phyloP scores from a whole-genome alignment of 2,797 vertebrate genomes.

The Rhinatrema bivittatum region DNA sequence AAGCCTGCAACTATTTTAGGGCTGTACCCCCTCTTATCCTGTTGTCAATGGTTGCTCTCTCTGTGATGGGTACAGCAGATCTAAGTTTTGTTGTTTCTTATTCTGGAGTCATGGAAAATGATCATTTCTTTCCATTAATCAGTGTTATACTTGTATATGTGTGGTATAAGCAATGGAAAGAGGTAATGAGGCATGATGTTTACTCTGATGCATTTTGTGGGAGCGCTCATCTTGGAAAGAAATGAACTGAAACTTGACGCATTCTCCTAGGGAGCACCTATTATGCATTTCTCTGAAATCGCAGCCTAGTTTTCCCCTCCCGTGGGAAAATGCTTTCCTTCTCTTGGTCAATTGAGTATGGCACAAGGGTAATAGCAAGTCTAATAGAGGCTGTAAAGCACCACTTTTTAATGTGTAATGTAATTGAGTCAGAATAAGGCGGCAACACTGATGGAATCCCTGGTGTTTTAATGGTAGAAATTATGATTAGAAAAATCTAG shows the following conservation, averaged over 20 bases:
- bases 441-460: slow-evolving; percentile 36
- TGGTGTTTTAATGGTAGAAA: slow-evolving; percentile 41
- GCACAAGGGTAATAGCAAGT: slow-evolving; percentile 39
- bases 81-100: slow-evolving; percentile 1
- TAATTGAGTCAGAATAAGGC: slow-evolving; percentile 47
- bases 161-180: slow-evolving; percentile 10
- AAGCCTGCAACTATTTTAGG: no score
- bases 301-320: slow-evolving; percentile 16
- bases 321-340: slow-evolving; percentile 2
- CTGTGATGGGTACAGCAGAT: no score
- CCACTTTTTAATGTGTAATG: slow-evolving; percentile 37
- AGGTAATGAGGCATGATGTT: slow-evolving; percentile 38
- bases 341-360: slow-evolving; percentile 34
- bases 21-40: no score
- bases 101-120: slow-evolving; percentile 14
- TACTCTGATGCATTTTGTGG: slow-evolving; percentile 27
- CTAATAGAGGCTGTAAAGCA: slow-evolving; percentile 43
- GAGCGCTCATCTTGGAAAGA: slow-evolving; percentile 31
- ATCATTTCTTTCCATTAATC: slow-evolving; percentile 38
- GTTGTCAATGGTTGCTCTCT: no score
- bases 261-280: slow-evolving; percentile 14
- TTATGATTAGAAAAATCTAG: slow-evolving; percentile 42
- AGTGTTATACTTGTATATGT: slow-evolving; percentile 17
- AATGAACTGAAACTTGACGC: slow-evolving; percentile 31
- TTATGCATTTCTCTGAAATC: slow-evolving; percentile 23